phyloP scores from a whole-genome alignment of 2,888 invertebrate genomes.

The Orchesella flavescens region DNA sequence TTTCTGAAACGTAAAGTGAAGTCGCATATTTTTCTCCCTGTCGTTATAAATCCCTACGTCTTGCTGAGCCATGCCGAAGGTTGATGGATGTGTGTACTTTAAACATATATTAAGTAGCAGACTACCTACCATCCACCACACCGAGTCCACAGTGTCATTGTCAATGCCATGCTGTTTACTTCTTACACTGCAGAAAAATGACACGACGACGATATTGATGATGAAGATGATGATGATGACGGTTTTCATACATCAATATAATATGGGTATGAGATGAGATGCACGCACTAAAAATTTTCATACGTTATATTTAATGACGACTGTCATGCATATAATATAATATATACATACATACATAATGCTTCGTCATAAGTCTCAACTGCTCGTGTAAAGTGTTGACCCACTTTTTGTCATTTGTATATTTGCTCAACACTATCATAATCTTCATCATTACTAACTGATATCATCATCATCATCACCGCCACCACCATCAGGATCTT shows the following conservation, averaged over 20 bases:
- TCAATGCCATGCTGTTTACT: slow-evolving; percentile 30
- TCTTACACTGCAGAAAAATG: slow-evolving; percentile 4
- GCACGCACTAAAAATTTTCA: slow-evolving; percentile 49
- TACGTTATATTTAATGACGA: slow-evolving; percentile 51
- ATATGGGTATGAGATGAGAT: slow-evolving; percentile 18
- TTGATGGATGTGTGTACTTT: slow-evolving; percentile 17
- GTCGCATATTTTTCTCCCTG: slow-evolving; percentile 32
- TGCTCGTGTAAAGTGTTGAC: slow-evolving; percentile 62
- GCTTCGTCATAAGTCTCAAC: slow-evolving; percentile 19
- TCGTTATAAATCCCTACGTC: slow-evolving; percentile 28
- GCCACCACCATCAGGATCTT: background rate
- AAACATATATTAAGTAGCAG: background rate
- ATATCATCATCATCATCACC: slow-evolving; percentile 3
- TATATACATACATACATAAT: slow-evolving; percentile 6
- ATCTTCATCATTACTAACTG: slow-evolving; percentile 23
- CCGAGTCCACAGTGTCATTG: slow-evolving; percentile 36
- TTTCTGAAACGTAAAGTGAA: slow-evolving; percentile 9
- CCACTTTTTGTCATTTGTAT: slow-evolving; percentile 59
- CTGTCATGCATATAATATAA: slow-evolving; percentile 41
- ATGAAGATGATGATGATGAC: background rate
- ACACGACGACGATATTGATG: background rate
- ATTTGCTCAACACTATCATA: slow-evolving; percentile 55
- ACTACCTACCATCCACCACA: background rate
- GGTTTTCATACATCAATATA: background rate
- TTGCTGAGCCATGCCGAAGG: background rate